Conservation (phyloP, 2,797 vertebrate species). For the Borostomias antarcticus region DNA sequence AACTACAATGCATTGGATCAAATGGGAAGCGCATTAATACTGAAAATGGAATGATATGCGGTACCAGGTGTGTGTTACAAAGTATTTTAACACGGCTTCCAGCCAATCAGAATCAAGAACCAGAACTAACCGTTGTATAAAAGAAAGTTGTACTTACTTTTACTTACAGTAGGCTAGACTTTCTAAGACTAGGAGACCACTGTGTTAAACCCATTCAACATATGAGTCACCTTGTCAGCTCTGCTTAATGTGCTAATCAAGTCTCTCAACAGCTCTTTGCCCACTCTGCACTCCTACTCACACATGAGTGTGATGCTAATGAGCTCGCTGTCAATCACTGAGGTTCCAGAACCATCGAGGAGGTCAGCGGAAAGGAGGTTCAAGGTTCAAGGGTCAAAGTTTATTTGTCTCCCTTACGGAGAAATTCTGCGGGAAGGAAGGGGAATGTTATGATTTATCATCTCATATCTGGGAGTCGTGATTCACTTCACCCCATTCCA, state of each 20-base stretch:
- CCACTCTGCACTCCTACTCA: background rate
- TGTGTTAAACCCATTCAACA: background rate
- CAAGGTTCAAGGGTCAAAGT: background rate
- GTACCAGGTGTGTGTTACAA: no score
- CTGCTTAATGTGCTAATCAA: background rate
- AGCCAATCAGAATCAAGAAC: no score
- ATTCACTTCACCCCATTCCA: slow-evolving; percentile 8
- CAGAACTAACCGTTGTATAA: no score
- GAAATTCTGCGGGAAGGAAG: no score
- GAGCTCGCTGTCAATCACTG: slow-evolving; percentile 10
- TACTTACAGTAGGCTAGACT: background rate
- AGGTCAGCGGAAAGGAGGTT: background rate
- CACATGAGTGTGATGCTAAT: background rate
- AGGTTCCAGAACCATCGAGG: background rate
- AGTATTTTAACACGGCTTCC: no score
- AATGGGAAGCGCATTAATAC: no score
- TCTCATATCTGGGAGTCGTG: background rate
- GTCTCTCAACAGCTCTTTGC: background rate
- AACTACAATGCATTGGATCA: no score
- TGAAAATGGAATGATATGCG: no score
- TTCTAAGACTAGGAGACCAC: no score
- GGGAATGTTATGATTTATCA: slow-evolving; percentile 3
- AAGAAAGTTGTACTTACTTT: background rate
- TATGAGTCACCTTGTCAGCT: background rate
- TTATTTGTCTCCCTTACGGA: no score